These are phyloP conservation scores for Synergus gifuensis DNA, from an alignment of 2,888 invertebrate genomes.

Conservation along the genomic window DNA sequence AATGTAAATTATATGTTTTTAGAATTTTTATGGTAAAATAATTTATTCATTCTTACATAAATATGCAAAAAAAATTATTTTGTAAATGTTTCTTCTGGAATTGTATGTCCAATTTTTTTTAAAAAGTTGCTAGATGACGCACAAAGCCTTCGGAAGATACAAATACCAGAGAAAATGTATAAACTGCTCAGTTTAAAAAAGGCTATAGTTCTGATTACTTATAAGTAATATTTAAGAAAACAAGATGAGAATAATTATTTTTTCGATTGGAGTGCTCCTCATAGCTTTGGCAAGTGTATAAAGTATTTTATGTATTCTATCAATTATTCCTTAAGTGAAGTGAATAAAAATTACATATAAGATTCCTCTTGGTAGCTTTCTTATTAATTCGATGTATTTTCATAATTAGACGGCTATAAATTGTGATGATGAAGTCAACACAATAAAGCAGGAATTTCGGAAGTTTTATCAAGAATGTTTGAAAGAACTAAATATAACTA, in stretches of 20 bases:
- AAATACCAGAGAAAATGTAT: constrained; percentile 3
- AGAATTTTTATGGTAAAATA: background rate
- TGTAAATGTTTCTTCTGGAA: too few relatives aligned
- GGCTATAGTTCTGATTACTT: background rate
- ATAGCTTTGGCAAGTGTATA: background rate
- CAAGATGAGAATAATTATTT: background rate
- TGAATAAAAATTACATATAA: background rate
- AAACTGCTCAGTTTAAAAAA: background rate
- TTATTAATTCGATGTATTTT: background rate
- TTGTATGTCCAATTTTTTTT: too few relatives aligned
- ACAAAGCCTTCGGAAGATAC: background rate
- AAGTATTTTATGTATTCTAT: background rate
- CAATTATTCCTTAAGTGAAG: background rate
- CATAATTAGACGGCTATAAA: background rate
- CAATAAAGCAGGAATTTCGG: background rate
- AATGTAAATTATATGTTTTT: background rate
- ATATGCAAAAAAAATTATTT: too few relatives aligned
- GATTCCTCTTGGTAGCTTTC: background rate
- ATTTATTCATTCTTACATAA: background rate
- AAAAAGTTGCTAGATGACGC: background rate
- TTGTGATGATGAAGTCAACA: background rate
- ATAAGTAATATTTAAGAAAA: constrained; percentile 1
- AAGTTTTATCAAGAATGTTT: background rate
- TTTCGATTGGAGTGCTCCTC: background rate
- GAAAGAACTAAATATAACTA: background rate